Evolutionary conservation across 2,888 invertebrate genomes (phyloP).

Genomic region (Deilephila porcellus): DNA sequence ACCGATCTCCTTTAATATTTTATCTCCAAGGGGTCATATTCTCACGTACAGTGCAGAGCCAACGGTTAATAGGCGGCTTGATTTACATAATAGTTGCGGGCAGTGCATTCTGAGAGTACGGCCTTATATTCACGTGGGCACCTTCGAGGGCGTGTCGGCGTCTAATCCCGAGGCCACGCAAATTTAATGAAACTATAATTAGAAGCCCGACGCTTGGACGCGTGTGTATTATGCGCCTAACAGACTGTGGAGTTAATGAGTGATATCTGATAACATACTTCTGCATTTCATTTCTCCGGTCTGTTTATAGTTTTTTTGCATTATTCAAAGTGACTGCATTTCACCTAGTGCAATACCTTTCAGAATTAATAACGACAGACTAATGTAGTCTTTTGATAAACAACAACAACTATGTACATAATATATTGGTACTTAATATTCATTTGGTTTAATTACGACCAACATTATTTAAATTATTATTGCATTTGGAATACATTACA

Average conservation of each 20-base stretch:
- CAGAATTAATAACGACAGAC: no score
- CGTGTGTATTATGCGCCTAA: neutral
- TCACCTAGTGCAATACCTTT: no score
- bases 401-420: no score
- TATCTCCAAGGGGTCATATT: neutral
- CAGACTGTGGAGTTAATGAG: neutral
- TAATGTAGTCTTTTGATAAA: no score
- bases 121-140: neutral
- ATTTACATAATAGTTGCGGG: slow-evolving; percentile 15
- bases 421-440: no score
- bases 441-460: no score
- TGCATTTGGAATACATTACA: no score
- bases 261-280: neutral
- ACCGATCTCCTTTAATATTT: neutral
- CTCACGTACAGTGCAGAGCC: neutral
- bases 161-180: slow-evolving; percentile 11
- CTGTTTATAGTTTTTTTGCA: no score
- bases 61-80: slow-evolving; percentile 3
- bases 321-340: no score
- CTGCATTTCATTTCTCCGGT: neutral
- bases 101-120: slow-evolving; percentile 21
- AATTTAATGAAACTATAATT: slow-evolving; percentile 22
- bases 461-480: no score
- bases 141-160: slow-evolving; percentile 1
- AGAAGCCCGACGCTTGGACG: neutral